phyloP scores from a whole-genome alignment of 2,113 vertebrate genomes.

The Apus apus region DNA sequence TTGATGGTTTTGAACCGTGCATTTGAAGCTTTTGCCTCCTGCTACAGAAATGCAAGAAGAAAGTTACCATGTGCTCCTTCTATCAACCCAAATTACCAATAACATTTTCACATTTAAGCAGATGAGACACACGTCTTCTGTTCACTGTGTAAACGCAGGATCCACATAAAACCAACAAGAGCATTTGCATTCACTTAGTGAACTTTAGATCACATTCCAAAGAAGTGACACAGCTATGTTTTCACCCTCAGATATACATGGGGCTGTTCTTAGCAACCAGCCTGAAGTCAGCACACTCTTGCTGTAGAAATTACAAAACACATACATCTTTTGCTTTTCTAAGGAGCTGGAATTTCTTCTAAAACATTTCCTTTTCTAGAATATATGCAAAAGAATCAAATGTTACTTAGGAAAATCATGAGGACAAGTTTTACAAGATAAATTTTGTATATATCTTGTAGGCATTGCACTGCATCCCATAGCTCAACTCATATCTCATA shows the following conservation, averaged over 20 bases:
- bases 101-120: conserved; percentile 74
- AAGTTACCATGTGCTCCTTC: conserved; percentile 76
- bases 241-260: conserved; percentile 45
- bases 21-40: conserved; percentile 84
- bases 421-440: neutral
- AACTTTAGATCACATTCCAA: conserved; percentile 35
- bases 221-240: conserved; percentile 71
- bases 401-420: neutral
- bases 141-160: conserved; percentile 53
- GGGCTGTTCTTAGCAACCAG: conserved; percentile 54
- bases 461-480: neutral
- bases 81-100: conserved; percentile 77
- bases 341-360: neutral
- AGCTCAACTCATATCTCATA: neutral
- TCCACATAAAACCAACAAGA: conserved; percentile 49
- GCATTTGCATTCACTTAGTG: conserved; percentile 56
- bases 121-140: conserved; percentile 74
- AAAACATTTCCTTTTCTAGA: neutral
- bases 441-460: neutral
- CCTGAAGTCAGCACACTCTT: neutral
- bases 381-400: neutral
- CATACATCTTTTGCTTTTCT: neutral
- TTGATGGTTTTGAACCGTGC: conserved; percentile 74
- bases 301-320: neutral
- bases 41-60: conserved; percentile 60